Base-by-base conservation (phyloP, 2,113 vertebrate genomes). In the Ardeotis arabs region DNA sequence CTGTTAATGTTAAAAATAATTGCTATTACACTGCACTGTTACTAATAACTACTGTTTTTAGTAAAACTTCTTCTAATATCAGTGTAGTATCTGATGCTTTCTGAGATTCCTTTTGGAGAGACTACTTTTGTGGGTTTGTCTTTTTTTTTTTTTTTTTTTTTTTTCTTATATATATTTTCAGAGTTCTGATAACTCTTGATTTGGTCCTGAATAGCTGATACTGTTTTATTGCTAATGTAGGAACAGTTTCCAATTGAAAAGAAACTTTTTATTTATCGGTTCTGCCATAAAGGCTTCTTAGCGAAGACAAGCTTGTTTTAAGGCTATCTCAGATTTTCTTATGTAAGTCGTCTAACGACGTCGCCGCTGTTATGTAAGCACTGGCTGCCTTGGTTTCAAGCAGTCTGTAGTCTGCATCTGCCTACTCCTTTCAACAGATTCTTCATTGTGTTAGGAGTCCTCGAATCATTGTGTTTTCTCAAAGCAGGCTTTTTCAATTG, bases 291-390 rank as follows among this genome's bases (percentile, higher is more conserved):
- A 18, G 37, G 9, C 24, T 82, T 73, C 15, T 17, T 68, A 31
- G 55, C 44, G 67, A 50, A 17, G 12, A 8, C n/a, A 49, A 82
- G 72, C 86, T 95, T 72, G 58, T 85, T 37, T 37, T 44, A 37
- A 74, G 44, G 72, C 60, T 53, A 10, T 37, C 39, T 82, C 18
- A 19, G 67, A 44, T 63, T 74, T 87, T 53, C 89, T 87, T 79
- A 69, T 60, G 75, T 74, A 93, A 95, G 93, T 41, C 14, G 10
- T 84, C 89, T 81, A 14, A 28, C 22, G 7, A 79, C 93, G 87
- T 52, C 72, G 80, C 92, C 45, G 1, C 75, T 95, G 91, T 96
- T 95, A 89, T 76, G 79, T 91, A 97, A 96, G 96, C 63, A 8
- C 33, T 50, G 67, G 23, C 82, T 91, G 82, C 66, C 84, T 87